A percentile compares a stretch with the other conserved stretches of the same genome.
phyloP scores from a whole-genome alignment of 2,888 invertebrate genomes.

The Rhagonycha fulva region DNA sequence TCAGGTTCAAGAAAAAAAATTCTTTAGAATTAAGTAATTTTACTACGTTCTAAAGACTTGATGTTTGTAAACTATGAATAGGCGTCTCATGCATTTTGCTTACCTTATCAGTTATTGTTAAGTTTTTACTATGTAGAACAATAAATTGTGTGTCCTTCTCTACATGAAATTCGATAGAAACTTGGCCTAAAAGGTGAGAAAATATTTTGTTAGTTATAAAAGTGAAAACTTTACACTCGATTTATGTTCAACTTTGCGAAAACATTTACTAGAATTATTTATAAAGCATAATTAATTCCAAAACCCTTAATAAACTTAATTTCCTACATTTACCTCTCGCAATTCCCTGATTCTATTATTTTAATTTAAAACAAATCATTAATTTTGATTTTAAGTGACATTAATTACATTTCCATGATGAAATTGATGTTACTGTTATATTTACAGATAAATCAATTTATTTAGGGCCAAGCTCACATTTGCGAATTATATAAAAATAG shows the following conservation, averaged over 20 bases:
- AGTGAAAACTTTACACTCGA: neutral
- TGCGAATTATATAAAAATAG: no score
- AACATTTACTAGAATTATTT: no score
- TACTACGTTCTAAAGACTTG: neutral
- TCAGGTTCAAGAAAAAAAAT: no score
- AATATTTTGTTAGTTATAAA: neutral
- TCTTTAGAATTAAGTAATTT: no score
- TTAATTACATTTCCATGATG: no score
- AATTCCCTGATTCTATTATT: neutral
- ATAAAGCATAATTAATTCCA: no score
- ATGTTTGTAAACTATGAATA: neutral
- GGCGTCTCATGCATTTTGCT: neutral
- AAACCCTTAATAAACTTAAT: neutral
- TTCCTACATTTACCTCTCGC: neutral
- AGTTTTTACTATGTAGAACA: constrained; percentile 83
- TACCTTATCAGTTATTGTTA: constrained; percentile 83
- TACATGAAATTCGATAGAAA: constrained; percentile 83
- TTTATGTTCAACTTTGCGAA: no score
- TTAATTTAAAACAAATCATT: neutral
- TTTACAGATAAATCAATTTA: no score
- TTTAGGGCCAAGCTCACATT: no score
- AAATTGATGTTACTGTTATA: no score
- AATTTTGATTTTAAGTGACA: neutral
- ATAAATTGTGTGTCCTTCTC: constrained; percentile 82
- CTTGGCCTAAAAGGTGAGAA: constrained; percentile 67